Evolutionary conservation across 2,797 vertebrate species (phyloP).

Genomic region (Menidia menidia): DNA sequence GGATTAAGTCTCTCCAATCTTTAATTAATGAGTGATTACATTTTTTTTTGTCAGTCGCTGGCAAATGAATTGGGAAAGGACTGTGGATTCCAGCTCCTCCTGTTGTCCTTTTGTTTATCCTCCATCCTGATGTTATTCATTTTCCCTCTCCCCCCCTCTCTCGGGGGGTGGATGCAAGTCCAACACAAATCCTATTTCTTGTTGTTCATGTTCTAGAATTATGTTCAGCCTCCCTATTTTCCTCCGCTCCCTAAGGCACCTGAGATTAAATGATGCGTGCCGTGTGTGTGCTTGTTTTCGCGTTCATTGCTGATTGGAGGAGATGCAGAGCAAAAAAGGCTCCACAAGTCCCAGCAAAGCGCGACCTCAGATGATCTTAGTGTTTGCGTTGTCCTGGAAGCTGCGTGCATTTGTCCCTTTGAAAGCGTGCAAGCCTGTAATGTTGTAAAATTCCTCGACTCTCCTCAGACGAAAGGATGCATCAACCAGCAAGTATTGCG

Average conservation of each 20-base stretch:
- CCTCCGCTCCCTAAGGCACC: slow-evolving; percentile 69
- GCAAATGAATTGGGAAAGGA: slow-evolving; percentile 56
- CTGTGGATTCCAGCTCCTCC: slow-evolving; percentile 30
- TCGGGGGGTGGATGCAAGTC: slow-evolving; percentile 43
- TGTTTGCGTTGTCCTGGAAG: slow-evolving; percentile 11
- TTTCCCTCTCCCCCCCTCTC: slow-evolving; percentile 49
- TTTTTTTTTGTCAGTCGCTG: slow-evolving; percentile 33
- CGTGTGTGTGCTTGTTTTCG: slow-evolving; percentile 29
- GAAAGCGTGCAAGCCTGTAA: slow-evolving; percentile 38
- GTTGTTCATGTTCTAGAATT: slow-evolving; percentile 75
- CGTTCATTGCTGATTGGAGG: slow-evolving; percentile 15
- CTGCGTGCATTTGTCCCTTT: not conserved
- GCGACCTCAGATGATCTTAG: slow-evolving; percentile 36
- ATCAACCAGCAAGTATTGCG: slow-evolving; percentile 35
- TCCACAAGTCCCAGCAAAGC: slow-evolving; percentile 32
- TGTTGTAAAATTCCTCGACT: slow-evolving; percentile 60
- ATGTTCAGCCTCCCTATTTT: slow-evolving; percentile 70
- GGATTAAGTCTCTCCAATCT: slow-evolving; percentile 60
- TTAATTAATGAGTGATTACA: slow-evolving; percentile 65
- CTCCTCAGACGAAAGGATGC: slow-evolving; percentile 52
- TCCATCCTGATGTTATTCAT: slow-evolving; percentile 53
- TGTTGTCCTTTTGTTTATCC: slow-evolving; percentile 57
- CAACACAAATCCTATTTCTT: slow-evolving; percentile 74
- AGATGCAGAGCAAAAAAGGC: not conserved
- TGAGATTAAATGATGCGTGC: slow-evolving; percentile 73